Percentiles rank a stretch among this genome's conserved stretches.
These are phyloP conservation scores for Brienomyrus brachyistius DNA, from an alignment of 2,113 vertebrate species.

Conservation along the genomic window DNA sequence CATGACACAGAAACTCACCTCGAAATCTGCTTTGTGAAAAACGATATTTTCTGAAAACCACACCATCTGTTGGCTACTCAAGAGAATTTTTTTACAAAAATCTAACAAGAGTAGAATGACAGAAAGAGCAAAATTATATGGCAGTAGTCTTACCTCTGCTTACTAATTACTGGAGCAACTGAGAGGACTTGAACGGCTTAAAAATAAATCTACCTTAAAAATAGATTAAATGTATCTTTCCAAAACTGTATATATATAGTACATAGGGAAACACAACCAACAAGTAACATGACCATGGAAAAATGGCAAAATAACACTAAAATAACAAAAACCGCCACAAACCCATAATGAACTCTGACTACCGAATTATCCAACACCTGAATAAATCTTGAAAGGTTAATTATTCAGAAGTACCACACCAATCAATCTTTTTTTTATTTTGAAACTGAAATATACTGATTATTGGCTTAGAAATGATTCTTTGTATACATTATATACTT, in stretches of 20 bases:
- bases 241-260: background rate
- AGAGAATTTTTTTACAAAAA: background rate
- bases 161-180: background rate
- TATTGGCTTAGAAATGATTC: background rate
- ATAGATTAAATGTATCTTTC: background rate
- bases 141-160: background rate
- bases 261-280: background rate
- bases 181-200: background rate
- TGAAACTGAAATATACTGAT: background rate
- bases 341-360: background rate
- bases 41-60: background rate
- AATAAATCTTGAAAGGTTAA: background rate
- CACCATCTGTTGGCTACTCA: conserved; percentile 11
- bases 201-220: background rate
- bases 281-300: background rate
- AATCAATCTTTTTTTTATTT: background rate
- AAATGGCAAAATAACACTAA: background rate
- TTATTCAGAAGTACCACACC: background rate
- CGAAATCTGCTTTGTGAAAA: background rate
- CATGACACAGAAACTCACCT: background rate
- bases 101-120: background rate
- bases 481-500: background rate
- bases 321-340: background rate
- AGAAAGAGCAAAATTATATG: background rate
- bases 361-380: background rate